Evolutionary conservation across 2,113 vertebrate species (phyloP), one percentile per base, ranked within the genome.

Genomic region (Epinephelus lanceolatus): DNA sequence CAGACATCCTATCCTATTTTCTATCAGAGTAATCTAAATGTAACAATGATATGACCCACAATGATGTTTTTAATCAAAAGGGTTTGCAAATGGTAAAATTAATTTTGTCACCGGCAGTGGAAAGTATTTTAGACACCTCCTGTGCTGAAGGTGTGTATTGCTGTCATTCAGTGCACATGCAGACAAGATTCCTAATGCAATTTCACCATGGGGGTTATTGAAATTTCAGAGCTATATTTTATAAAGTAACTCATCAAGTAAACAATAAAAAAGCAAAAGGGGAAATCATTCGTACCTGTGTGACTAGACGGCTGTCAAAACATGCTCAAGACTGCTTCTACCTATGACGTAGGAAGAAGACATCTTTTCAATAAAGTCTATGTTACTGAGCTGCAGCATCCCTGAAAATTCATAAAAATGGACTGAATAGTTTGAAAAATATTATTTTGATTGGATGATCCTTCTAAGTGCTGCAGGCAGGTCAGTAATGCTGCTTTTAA

Each of bases 401-500:
- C 53, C 47, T 68, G 19, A 60, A 75, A 30, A 81, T 73, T 60
- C 49, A 57, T 1, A 25, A 71, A 4, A 47, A 73, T 14, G 8
- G 30, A 40, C 27, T 6, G 5, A 76, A 61, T 57, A 17, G 56
- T 68, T 19, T 74, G 3, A 56, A 76, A 66, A 60, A 27, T 25
- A 66, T 37, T 0, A 59, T 69, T 79, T 66, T 84, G 72, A 89
- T 83, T 65, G 51, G 13, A 60, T 21, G 33, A 75, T 65, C 27
- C 23, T 3, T 80, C 51, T 45, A 6, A 55, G 45, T 51, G 71
- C 67, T 71, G 6, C 1, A 45, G 81, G 77, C 82, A 27, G 59
- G 59, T 76, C 74, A 74, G 65, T 69, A 42, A 73, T 76, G 76
- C 23, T 2, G 30, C 66, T 86, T 81, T 80, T 62, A 83, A 86